Evolutionary conservation across 1,140 invertebrate species (phyloP), one percentile per base, ranked within the genome.

Genomic region (Ganaspis sp.): DNA sequence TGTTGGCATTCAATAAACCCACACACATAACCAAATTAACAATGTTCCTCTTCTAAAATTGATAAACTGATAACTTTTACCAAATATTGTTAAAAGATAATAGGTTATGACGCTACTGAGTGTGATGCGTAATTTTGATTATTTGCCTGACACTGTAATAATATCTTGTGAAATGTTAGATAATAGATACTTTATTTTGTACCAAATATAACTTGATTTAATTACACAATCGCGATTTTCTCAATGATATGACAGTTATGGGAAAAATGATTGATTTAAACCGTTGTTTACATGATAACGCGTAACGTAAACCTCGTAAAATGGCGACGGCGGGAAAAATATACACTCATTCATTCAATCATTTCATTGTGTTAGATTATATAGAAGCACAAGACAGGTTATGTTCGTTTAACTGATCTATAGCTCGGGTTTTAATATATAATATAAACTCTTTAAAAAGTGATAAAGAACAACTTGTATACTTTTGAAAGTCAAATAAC

Each of bases 281-380:
- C 78, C 75, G 58, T 80, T 85, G 83, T 85, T 84, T 85, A 84
- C 79, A 80, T 83, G 45, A 58, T 58, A 58, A 58, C 21, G 4
- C 49, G 12, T 19, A 58, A 23, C 54, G 54, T 58, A 58, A 58
- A 58, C 21, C 23, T 58, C 54, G 58, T 64, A 64, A 64, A 64
- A 64, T 64, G 58, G 58, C 58, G 58, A 29, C 58, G 58, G 58
- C 58, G 58, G 58, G 58, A 64, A 64, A 64, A 64, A 26, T n/a
- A 54, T 11, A 29, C 54, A 5, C 58, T 15, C 23, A 64, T 26
- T 11, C 58, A 64, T 64, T 64, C 58, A 64, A 29, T 64, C 58
- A 64, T 49, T 15, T 15, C 11, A 45, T 45, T 45, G 42, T 26
- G 9, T 26, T 12, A 3, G 21, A 26, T 9, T 1, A 26, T 23